Evolutionary conservation across 2,888 invertebrate species (phyloP).

Genomic region (Apodemia mormo): DNA sequence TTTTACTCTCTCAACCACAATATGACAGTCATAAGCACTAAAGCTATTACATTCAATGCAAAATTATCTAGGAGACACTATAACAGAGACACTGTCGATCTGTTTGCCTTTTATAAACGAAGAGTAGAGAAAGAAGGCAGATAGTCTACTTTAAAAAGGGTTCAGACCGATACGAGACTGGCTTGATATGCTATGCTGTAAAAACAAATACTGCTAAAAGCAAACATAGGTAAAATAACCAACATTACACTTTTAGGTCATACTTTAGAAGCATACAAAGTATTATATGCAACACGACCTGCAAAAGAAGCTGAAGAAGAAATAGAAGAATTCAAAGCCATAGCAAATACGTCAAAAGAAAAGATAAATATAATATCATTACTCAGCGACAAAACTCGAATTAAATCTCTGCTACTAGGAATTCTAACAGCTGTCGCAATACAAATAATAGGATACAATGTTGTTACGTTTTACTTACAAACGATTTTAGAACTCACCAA

Average conservation of each 20-base stretch:
- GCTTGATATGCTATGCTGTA: too few species aligned
- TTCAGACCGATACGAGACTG: background rate
- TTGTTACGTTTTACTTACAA: slow-evolving; percentile 21
- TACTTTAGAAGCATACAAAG: slow-evolving; percentile 1
- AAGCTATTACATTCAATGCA: too few species aligned
- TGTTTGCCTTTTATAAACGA: too few species aligned
- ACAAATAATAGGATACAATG: slow-evolving; percentile 13
- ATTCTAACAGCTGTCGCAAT: background rate
- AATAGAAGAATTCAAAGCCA: slow-evolving; percentile 17
- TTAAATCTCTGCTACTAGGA: slow-evolving; percentile 21
- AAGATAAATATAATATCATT: background rate
- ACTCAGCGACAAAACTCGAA: background rate
- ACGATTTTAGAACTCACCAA: slow-evolving; percentile 22
- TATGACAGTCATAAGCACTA: too few species aligned
- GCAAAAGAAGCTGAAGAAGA: background rate
- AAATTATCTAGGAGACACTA: too few species aligned
- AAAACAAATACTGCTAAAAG: too few species aligned
- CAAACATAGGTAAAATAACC: too few species aligned
- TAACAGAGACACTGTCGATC: too few species aligned
- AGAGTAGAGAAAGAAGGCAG: too few species aligned
- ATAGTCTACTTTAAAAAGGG: background rate
- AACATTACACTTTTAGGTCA: slow-evolving; percentile 7
- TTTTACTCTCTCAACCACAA: too few species aligned
- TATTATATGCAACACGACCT: slow-evolving; percentile 7
- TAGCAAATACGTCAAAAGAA: background rate